phyloP scores from a whole-genome alignment of 2,113 vertebrate species.

The Struthidea cinerea region DNA sequence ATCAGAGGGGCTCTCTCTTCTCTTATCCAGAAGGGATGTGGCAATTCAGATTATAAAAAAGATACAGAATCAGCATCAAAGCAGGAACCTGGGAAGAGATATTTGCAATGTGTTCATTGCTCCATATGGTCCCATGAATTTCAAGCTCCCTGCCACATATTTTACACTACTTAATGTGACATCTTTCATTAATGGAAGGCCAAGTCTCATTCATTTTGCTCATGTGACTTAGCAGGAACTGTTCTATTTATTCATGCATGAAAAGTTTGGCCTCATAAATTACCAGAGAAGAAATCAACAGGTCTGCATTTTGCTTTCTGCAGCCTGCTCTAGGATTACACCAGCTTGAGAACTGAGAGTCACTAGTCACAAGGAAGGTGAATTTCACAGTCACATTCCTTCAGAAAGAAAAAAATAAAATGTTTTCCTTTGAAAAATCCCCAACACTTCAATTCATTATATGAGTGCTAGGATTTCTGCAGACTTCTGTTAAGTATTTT shows the following conservation, averaged over 20 bases:
- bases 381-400: not conserved
- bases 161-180: not conserved
- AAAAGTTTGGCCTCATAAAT: not conserved
- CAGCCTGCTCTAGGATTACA: not conserved
- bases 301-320: not conserved
- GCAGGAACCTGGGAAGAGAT: not conserved
- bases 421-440: rapidly evolving
- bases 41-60: not conserved
- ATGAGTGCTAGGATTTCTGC: not conserved
- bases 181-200: not conserved
- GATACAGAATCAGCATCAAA: not conserved
- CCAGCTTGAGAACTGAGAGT: not conserved
- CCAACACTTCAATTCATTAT: not conserved
- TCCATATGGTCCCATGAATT: not conserved
- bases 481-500: not conserved
- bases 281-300: not conserved
- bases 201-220: not conserved
- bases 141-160: not conserved
- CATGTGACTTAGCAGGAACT: not conserved
- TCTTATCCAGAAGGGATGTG: not conserved
- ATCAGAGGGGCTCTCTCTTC: not conserved
- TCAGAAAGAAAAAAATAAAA: not conserved
- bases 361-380: not conserved
- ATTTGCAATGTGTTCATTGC: not conserved
- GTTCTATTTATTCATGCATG: not conserved